A percentile compares a stretch with the other conserved stretches of the same genome.
phyloP scores from a whole-genome alignment of 2,888 invertebrate genomes.

The Pristionchus mayeri region DNA sequence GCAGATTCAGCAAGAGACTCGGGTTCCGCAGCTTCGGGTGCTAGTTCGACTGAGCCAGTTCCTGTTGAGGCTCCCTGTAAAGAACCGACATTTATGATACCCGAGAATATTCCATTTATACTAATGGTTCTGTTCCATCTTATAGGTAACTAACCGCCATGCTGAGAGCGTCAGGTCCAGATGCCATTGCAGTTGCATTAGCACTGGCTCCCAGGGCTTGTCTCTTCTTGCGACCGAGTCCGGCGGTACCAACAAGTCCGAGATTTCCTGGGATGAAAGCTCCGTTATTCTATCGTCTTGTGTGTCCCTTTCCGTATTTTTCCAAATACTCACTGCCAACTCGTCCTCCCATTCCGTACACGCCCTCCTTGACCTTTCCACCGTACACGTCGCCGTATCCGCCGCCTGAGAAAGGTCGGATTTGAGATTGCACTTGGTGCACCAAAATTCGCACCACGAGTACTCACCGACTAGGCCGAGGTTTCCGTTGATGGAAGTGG shows the following conservation, averaged over 20 bases:
- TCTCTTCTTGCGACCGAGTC: not conserved
- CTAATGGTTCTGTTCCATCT: too few relatives aligned
- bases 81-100: too few relatives aligned
- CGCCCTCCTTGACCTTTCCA: not conserved
- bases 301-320: not conserved
- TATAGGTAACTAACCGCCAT: not conserved
- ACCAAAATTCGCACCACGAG: not conserved
- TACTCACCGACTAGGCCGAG: not conserved
- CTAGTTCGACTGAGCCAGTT: not conserved
- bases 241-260: not conserved
- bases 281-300: not conserved
- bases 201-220: not conserved
- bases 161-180: not conserved
- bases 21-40: not conserved
- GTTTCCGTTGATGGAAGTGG: not conserved
- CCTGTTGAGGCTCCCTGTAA: slow-evolving; percentile 23
- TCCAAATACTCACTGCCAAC: not conserved
- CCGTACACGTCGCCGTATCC: not conserved
- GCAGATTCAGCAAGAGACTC: too few relatives aligned
- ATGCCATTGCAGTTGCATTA: not conserved
- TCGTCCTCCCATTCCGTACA: slow-evolving; percentile 6
- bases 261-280: not conserved
- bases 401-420: not conserved
- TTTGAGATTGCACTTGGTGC: not conserved
- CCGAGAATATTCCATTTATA: too few relatives aligned